These are phyloP conservation scores for Cerceris rybyensis DNA, from an alignment of 2,888 invertebrate genomes.

Conservation along the genomic window DNA sequence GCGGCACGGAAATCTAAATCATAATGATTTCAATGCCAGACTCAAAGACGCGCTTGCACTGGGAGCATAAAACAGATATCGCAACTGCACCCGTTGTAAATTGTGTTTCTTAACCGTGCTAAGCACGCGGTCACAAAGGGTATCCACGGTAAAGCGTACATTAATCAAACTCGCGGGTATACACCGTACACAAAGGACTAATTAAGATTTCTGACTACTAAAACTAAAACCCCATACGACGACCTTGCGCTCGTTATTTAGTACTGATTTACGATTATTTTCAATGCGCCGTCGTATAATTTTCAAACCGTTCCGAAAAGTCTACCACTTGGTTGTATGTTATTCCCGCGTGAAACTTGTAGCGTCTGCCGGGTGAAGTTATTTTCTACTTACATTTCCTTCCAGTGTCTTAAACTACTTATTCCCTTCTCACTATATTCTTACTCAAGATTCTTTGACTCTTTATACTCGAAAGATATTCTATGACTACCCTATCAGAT, in stretches of 20 bases:
- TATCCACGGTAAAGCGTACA: constrained; percentile 57
- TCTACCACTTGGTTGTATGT: too few species aligned
- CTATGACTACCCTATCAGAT: too few species aligned
- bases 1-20: constrained; percentile 24
- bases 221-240: constrained; percentile 27
- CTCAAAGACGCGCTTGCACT: constrained; percentile 30
- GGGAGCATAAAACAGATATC: constrained; percentile 50
- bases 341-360: too few species aligned
- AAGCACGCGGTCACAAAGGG: constrained; percentile 61
- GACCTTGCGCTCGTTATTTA: constrained; percentile 65
- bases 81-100: constrained; percentile 52
- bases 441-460: too few species aligned
- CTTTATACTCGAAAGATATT: too few species aligned
- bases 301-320: constrained; percentile 6
- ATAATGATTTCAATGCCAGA: constrained; percentile 49
- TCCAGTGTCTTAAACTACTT: too few species aligned
- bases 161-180: constrained; percentile 63
- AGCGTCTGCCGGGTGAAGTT: too few species aligned
- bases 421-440: too few species aligned
- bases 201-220: constrained; percentile 65
- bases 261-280: constrained; percentile 64
- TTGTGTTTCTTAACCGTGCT: constrained; percentile 60
- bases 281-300: constrained; percentile 45
- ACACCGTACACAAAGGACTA: constrained; percentile 60
- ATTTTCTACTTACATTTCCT: too few species aligned